These are phyloP conservation scores for Thripadectes ignobilis DNA, from an alignment of 2,797 vertebrate species.

Conservation along the genomic window DNA sequence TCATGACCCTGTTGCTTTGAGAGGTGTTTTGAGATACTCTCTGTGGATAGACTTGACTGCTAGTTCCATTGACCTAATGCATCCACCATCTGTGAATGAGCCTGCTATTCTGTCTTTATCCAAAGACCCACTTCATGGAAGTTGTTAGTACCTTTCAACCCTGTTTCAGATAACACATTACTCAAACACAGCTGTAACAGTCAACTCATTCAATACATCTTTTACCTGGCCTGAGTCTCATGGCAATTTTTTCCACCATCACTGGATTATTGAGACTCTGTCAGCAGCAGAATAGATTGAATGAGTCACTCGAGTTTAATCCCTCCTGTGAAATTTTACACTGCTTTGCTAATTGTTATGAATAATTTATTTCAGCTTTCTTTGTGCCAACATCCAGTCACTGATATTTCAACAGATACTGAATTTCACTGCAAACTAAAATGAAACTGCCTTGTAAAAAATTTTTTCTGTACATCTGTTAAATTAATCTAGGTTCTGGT, in stretches of 20 bases:
- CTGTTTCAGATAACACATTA: neutral
- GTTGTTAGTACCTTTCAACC: neutral
- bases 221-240: neutral
- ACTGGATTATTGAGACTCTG: neutral
- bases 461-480: neutral
- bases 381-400: neutral
- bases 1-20: fast-evolving
- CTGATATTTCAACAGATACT: neutral
- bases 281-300: neutral
- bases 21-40: neutral
- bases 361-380: conserved; percentile 34
- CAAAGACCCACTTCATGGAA: neutral
- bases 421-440: neutral
- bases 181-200: neutral
- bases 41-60: neutral
- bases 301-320: conserved; percentile 32
- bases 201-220: neutral
- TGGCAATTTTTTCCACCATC: neutral
- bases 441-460: neutral
- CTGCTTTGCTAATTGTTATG: neutral
- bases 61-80: neutral
- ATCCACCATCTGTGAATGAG: neutral
- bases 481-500: neutral
- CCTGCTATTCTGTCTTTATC: neutral
- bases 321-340: neutral